Evolutionary conservation across 2,888 invertebrate genomes (phyloP), one percentile per base, ranked within the genome.

Genomic region (Cantharis rufa): DNA sequence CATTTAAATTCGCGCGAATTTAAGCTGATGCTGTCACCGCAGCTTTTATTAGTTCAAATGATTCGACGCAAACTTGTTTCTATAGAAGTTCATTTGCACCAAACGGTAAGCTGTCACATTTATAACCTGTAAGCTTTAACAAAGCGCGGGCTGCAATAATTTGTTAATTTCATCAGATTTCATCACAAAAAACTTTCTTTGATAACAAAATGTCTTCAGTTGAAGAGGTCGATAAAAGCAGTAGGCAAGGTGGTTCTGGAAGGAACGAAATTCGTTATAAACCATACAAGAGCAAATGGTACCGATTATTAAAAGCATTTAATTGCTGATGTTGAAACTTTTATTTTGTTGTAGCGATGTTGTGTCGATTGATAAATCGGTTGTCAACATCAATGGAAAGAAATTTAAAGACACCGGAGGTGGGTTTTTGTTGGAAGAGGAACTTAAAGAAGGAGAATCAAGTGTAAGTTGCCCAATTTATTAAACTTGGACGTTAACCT

Each of bases 331-430:
- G n/a, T 7, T 48, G 4, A n/a, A 48, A 7, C 7, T n/a, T 5
- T 48, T 10, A 11, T 48, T 48, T 48, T 48, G 48, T 82, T 87
- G 84, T 73, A 88, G 90, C 78, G 86, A 88, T 79, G 83, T 86
- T n/a, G 87, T 88, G 69, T 86, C 88, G 3, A 84, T 87, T 9
- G 89, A 89, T 76, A 89, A 90, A 78, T 89, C 90, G 74, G 88
- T 90, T 13, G 89, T 93, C 5, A 91, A 92, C 86, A 90, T 93
- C 24, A 92, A 93, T 83, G 91, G 92, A 48, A 91, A 90, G 48
- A 92, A 92, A 85, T 92, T 92, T 78, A 91, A 94, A 75, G 95
- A 96, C 84, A 94, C 94, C 27, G 95, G 95, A 76, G 96, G 95
- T 80, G 97, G 97, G 7, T 97, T 97, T 88, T 89, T 97, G 68